Evolutionary conservation across 2,113 vertebrate species (phyloP), one percentile per base, ranked within the genome.

Genomic region (Nematolebias whitei): DNA sequence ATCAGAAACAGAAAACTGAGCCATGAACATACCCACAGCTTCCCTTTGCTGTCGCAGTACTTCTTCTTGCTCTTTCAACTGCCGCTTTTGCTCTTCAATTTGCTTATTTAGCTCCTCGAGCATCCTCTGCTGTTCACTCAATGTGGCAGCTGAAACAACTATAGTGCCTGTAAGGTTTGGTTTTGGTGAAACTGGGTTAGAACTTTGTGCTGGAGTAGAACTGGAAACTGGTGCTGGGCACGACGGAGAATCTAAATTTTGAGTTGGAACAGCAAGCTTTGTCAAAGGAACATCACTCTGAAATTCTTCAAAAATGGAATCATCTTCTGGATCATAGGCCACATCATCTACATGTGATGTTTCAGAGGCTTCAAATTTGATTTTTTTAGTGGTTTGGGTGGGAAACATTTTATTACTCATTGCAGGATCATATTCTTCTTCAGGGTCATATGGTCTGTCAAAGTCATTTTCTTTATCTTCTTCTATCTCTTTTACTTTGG

Each of bases 281-380:
- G 55, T 50, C 2, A 87, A 87, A 89, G 51, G 87, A 86, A 85
- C 86, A 58, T 93, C 92, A 50, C 90, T 93, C 72, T 95, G 93
- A 66, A 96, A 93, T 87, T 96, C 96, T 70, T 96, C 94, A 74
- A 99, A 85, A 50, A 98, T 95, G 0, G 95, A 97, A 79, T 98
- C 96, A 44, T 99, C 96, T 57, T 99, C 98, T 2, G 98, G 96
- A 87, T 99, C 98, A 0, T 98, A 99, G 11, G 96, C 96, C 49
- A 96, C 93, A 49, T 96, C 96, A 64, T 96, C 94, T n/a, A 96
- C 94, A 1, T 80, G 39, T 9, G 78, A 5, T 35, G 79, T 84
- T 5, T 78, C 55, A 1, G 76, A 72, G 15, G 62, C 82, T 49
- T 91, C 90, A 11, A 24, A 23, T 0, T 80, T 91, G 0, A 3